phyloP scores from a whole-genome alignment of 2,888 invertebrate genomes.

The Agriopis marginaria region DNA sequence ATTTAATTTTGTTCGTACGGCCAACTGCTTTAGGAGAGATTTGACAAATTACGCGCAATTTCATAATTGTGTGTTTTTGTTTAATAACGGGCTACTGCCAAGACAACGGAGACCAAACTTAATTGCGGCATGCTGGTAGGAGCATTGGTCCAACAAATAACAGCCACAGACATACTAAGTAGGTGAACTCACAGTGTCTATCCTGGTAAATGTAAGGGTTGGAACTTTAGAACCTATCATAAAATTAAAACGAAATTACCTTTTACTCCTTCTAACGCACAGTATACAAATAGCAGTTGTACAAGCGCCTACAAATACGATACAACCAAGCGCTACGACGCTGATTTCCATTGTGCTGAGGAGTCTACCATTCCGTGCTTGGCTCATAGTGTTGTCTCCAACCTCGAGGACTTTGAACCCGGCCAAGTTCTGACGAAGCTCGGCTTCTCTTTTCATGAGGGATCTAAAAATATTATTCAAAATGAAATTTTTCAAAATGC shows the following conservation, averaged over 20 bases:
- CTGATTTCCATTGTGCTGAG: constrained; percentile 92
- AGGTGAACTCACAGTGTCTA: too few relatives aligned
- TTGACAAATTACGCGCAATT: too few relatives aligned
- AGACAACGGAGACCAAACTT: too few relatives aligned
- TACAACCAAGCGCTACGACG: constrained; percentile 92
- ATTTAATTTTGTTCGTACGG: too few relatives aligned
- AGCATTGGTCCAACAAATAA: too few relatives aligned
- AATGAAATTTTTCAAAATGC: not conserved
- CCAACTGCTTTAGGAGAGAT: too few relatives aligned
- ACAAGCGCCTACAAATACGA: constrained; percentile 93
- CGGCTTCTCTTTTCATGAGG: constrained; percentile 86
- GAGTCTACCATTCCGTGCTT: constrained; percentile 68
- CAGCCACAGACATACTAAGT: too few relatives aligned
- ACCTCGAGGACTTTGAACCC: constrained; percentile 90
- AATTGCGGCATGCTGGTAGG: too few relatives aligned
- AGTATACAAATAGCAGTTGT: constrained; percentile 92
- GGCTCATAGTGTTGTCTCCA: constrained; percentile 76
- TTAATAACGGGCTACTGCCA: too few relatives aligned
- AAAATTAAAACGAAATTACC: constrained; percentile 67
- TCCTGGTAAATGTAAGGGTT: too few relatives aligned
- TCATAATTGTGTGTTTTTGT: too few relatives aligned
- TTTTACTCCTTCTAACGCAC: constrained; percentile 88
- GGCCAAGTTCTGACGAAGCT: constrained; percentile 88
- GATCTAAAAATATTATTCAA: constrained; percentile 76
- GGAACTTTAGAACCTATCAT: too few relatives aligned